phyloP scores from a whole-genome alignment of 2,113 vertebrate genomes.

The Grantiella picta region DNA sequence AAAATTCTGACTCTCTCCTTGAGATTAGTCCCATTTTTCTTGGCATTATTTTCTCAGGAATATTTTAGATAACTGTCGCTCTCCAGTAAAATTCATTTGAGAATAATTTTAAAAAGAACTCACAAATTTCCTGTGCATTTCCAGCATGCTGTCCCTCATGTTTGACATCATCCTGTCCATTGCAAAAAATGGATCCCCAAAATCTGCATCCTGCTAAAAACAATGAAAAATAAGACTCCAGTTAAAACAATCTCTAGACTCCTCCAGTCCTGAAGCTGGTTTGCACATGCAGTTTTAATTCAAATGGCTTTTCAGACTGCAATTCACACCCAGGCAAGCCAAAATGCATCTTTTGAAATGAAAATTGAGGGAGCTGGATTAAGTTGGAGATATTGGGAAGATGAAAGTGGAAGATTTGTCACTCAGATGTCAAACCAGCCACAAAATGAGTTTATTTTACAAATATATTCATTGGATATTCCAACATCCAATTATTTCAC shows the following conservation, averaged over 20 bases:
- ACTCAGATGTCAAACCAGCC: neutral
- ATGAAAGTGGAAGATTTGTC: neutral
- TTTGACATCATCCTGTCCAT: slow-evolving; percentile 86
- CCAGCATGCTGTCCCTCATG: slow-evolving; percentile 82
- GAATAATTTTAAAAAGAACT: slow-evolving; percentile 60
- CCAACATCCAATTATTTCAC: neutral
- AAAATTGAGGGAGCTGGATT: neutral
- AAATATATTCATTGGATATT: neutral
- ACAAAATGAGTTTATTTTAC: neutral
- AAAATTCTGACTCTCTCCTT: neutral
- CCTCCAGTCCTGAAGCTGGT: neutral
- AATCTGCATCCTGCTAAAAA: slow-evolving; percentile 70
- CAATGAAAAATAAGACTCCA: neutral
- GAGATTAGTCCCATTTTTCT: neutral
- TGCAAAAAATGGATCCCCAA: slow-evolving; percentile 78
- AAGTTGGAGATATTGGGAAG: neutral
- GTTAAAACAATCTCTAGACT: neutral
- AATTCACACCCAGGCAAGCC: neutral
- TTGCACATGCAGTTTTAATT: neutral
- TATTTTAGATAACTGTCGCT: neutral
- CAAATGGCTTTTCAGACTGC: neutral
- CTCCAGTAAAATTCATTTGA: neutral
- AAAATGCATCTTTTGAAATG: neutral
- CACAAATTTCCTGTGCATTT: slow-evolving; percentile 85
- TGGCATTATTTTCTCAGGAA: neutral